Evolutionary conservation across 2,797 vertebrate genomes (phyloP).

Genomic region (Helostoma temminkii): DNA sequence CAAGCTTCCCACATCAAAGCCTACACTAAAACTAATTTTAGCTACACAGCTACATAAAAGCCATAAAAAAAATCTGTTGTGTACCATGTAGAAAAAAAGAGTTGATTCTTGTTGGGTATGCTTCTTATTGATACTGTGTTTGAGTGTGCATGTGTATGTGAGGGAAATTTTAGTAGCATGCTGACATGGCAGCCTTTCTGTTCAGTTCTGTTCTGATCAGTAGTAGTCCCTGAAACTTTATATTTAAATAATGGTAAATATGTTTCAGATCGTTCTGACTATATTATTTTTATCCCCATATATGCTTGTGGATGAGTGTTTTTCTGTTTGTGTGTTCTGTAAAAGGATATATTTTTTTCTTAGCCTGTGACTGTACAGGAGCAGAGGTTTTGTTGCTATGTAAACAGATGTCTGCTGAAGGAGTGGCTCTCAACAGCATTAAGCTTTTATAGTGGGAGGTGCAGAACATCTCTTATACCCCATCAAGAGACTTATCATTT

Average conservation of each 20-base stretch:
- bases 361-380: constrained; percentile 31
- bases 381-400: constrained; percentile 30
- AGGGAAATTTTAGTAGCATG: constrained; percentile 14
- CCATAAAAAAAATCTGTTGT: constrained; percentile 21
- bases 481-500: constrained; percentile 79
- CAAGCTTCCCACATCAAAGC: constrained; percentile 43
- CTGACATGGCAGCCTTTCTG: constrained; percentile 36
- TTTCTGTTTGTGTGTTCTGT: constrained; percentile 8
- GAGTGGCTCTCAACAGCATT: constrained; percentile 59
- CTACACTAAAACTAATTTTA: constrained; percentile 44
- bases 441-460: constrained; percentile 78
- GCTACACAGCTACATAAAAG: constrained; percentile 8
- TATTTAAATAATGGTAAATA: constrained; percentile 19
- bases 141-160: not conserved
- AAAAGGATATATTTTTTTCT: not conserved
- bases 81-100: not conserved
- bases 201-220: no score
- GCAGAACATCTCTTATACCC: constrained; percentile 76
- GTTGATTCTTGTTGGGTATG: constrained; percentile 30
- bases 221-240: constrained; percentile 16
- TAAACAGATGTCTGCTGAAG: constrained; percentile 59
- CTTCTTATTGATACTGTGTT: not conserved
- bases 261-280: constrained; percentile 15
- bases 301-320: not conserved
- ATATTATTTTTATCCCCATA: not conserved